These are phyloP conservation scores for Cyclura pinguis DNA, from an alignment of 2,797 vertebrate species.

Conservation along the genomic window DNA sequence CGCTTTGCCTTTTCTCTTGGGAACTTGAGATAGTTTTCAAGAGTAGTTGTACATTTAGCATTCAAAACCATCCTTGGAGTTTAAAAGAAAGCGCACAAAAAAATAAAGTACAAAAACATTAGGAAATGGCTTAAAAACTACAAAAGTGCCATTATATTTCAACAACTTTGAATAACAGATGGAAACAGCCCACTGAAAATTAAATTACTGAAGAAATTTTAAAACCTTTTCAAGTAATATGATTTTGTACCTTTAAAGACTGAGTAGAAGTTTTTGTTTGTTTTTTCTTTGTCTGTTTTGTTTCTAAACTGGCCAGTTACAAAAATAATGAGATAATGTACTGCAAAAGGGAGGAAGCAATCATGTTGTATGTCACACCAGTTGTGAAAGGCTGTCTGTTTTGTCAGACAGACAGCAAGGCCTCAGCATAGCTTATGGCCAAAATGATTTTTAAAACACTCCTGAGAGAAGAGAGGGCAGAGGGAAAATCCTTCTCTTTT, in stretches of 20 bases:
- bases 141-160: neutral
- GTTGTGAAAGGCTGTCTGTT: neutral
- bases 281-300: neutral
- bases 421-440: neutral
- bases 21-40: neutral
- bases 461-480: too few species aligned
- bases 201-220: neutral
- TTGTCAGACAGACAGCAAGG: neutral
- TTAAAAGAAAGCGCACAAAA: neutral
- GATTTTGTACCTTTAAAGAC: neutral
- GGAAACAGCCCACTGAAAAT: neutral
- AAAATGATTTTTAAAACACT: neutral
- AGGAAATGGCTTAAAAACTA: neutral
- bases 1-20: neutral
- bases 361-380: too few species aligned
- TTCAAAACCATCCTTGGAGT: neutral
- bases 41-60: neutral
- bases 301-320: conserved; percentile 4
- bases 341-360: too few species aligned
- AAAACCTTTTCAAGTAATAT: neutral
- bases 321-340: neutral
- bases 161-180: neutral
- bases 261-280: neutral
- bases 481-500: too few species aligned
- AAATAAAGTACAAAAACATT: neutral